Evolutionary conservation across 2,797 vertebrate species (phyloP).

Genomic region (Acipenser transmontanus): DNA sequence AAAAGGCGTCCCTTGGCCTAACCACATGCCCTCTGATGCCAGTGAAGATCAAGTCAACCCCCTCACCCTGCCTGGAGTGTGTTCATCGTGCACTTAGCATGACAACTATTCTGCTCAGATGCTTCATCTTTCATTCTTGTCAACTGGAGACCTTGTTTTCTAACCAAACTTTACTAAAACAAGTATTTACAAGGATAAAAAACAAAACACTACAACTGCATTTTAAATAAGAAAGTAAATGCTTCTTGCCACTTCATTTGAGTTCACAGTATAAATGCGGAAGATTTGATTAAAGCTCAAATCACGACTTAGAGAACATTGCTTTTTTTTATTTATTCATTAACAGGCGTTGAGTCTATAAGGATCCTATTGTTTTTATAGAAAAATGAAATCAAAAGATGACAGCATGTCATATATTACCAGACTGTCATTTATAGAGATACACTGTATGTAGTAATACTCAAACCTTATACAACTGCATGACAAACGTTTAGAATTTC

Average conservation of each 20-base stretch:
- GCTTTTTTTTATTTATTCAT: not conserved
- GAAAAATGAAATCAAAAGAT: too few species aligned
- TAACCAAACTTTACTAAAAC: not conserved
- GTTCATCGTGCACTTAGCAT: slow-evolving; percentile 7
- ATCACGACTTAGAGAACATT: not conserved
- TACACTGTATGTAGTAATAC: too few species aligned
- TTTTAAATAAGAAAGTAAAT: not conserved
- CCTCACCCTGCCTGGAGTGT: slow-evolving; percentile 8
- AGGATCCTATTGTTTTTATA: not conserved
- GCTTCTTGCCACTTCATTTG: not conserved
- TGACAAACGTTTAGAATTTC: too few species aligned
- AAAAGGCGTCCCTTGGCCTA: not conserved
- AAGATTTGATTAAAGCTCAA: not conserved
- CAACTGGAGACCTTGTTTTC: slow-evolving; percentile 2
- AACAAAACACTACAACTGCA: too few species aligned
- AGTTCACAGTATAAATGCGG: not conserved
- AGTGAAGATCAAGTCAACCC: slow-evolving; percentile 8
- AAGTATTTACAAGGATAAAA: not conserved
- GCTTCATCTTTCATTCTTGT: slow-evolving; percentile 20
- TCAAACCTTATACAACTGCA: too few species aligned
- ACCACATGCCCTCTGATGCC: slow-evolving; percentile 2
- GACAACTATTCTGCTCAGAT: slow-evolving; percentile 3
- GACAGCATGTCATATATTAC: too few species aligned
- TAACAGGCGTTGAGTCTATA: slow-evolving; percentile 7
- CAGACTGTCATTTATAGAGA: too few species aligned